Evolutionary conservation across 2,113 vertebrate genomes (phyloP).

Genomic region (Tapirus terrestris): DNA sequence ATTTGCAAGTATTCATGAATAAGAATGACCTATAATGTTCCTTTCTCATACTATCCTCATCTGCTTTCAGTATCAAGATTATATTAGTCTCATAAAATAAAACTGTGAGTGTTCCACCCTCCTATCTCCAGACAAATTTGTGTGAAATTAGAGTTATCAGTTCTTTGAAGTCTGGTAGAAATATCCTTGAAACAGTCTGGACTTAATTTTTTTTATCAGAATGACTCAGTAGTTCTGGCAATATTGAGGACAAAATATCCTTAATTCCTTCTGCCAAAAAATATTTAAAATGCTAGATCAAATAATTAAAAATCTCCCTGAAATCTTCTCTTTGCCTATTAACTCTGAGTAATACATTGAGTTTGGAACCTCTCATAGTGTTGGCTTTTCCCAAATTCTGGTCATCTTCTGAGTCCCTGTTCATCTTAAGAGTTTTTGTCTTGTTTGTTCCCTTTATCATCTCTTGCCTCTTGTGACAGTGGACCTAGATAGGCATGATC

Average conservation of each 20-base stretch:
- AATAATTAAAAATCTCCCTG: not conserved
- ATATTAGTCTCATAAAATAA: not conserved
- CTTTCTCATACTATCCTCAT: not conserved
- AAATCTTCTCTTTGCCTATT: not conserved
- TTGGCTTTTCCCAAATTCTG: not conserved
- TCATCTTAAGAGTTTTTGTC: not conserved
- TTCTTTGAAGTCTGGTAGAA: not conserved
- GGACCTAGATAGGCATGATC: not conserved
- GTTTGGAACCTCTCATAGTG: too few species aligned
- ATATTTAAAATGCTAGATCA: not conserved
- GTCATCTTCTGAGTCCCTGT: not conserved
- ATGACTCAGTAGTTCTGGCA: not conserved
- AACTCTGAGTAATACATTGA: not conserved
- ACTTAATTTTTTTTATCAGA: not conserved
- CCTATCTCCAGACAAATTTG: not conserved
- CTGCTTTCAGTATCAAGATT: not conserved
- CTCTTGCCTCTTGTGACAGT: not conserved
- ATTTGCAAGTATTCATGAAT: not conserved
- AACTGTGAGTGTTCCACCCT: not conserved
- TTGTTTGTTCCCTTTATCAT: not conserved
- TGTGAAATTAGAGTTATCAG: not conserved
- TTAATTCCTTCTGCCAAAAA: not conserved
- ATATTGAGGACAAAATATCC: not conserved
- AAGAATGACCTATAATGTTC: not conserved
- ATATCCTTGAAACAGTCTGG: not conserved